Base-by-base conservation (phyloP, 2,888 invertebrate genomes). In the Phengaris alcon region DNA sequence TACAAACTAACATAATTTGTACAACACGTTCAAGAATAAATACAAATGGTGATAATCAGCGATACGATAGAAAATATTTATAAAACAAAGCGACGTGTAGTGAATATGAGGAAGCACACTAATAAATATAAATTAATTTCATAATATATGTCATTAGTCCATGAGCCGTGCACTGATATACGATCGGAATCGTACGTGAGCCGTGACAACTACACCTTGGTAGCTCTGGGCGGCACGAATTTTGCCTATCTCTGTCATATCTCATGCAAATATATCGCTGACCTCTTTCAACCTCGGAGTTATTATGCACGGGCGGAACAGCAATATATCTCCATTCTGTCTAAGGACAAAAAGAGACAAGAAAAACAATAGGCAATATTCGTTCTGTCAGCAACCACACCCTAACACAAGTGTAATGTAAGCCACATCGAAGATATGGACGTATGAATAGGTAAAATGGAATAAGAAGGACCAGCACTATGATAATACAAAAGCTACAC, bases 381-480 rank as follows among this genome's bases (percentile, higher is more conserved):
- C 59, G 7, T 44, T 12, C 64, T 5, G 64, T 12, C 64, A 64
- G 64, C 64, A 6, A 1, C 54, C 68, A 51, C 64, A 77, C 76
- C 77, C 78, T 78, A 48, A 48, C 79, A 79, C 77, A 74, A 46
- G 74, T 76, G 77, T 76, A 73, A 77, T 76, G 75, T 77, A 69
- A 48, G 74, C 74, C 73, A 75, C 75, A 75, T 73, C 46, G 74
- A 74, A 75, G 78, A 52, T 54, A 72, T 72, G 72, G 78, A 55
- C 75, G 80, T 79, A 84, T 83, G 86, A 86, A 88, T 85, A 88
- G 86, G 86, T 84, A 83, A 84, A 82, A 87, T 86, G 85, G 84
- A 87, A 87, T 85, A 83, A 82, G 84, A 87, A 87, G 85, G 85
- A 85, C 84, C 87, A 83, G 86, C 84, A 81, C 59, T 51, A 74